Evolutionary conservation across 2,113 vertebrate genomes (phyloP).

Genomic region (Istiophorus platypterus): DNA sequence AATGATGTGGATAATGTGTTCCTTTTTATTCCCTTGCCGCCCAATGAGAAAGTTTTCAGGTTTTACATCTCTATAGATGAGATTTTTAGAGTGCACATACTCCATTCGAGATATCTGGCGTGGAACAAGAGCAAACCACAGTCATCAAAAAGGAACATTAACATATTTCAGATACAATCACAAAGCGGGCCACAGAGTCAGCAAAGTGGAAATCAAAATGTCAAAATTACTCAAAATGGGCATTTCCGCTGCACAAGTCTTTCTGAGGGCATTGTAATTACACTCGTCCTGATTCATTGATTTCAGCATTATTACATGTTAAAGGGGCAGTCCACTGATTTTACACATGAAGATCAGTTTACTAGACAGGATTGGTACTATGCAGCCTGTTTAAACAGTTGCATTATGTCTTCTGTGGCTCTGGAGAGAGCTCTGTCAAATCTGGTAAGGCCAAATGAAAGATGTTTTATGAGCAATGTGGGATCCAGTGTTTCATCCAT

Average conservation of each 20-base stretch:
- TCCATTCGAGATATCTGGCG: conserved; percentile 97
- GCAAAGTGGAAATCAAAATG: background rate
- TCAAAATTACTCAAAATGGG: background rate
- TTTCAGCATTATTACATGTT: too few relatives aligned
- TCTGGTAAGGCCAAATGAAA: background rate
- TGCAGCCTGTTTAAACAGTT: background rate
- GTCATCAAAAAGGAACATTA: background rate
- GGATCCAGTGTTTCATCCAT: background rate
- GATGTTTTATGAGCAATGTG: background rate
- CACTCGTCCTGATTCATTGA: background rate
- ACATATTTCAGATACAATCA: background rate
- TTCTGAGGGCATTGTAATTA: background rate
- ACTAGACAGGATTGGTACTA: too few relatives aligned
- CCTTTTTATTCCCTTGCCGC: conserved; percentile 97
- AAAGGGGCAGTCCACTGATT: too few relatives aligned
- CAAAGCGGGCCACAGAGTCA: background rate
- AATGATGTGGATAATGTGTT: conserved; percentile 98
- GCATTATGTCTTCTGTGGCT: background rate
- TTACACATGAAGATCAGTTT: too few relatives aligned
- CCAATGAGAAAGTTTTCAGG: conserved; percentile 99
- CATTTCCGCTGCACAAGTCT: background rate
- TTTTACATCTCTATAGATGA: conserved; percentile 99
- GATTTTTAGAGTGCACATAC: conserved; percentile 98
- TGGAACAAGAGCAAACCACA: background rate
- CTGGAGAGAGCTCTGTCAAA: background rate